Conservation (phyloP, 2,888 invertebrate genomes). For the Hecatera dysodea region DNA sequence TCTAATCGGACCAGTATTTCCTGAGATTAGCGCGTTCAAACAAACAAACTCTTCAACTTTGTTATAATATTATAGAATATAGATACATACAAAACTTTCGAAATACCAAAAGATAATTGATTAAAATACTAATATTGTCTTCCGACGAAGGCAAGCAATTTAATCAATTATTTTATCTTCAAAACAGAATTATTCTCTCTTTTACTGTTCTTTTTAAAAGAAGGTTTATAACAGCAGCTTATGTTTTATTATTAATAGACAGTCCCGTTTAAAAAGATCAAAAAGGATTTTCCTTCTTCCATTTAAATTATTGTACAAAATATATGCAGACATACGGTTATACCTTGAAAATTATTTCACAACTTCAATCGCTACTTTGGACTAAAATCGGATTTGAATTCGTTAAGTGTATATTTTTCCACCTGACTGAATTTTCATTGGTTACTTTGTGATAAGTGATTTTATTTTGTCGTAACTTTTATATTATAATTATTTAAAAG, state of each 20-base stretch:
- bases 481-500: not conserved
- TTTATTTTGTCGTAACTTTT: not conserved
- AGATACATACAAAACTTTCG: too few species aligned
- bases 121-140: too few species aligned
- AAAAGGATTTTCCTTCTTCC: not conserved
- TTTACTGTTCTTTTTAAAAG: too few species aligned
- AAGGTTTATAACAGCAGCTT: not conserved
- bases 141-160: constrained; percentile 8
- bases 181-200: not conserved
- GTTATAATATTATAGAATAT: too few species aligned
- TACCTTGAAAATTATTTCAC: constrained; percentile 12
- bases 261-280: constrained; percentile 1
- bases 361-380: constrained; percentile 8
- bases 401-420: constrained; percentile 1
- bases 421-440: constrained; percentile 1
- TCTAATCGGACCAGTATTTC: too few species aligned
- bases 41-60: too few species aligned
- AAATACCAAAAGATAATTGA: too few species aligned
- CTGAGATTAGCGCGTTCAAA: too few species aligned
- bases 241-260: not conserved
- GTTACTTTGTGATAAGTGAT: not conserved
- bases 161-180: not conserved
- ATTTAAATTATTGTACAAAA: not conserved
- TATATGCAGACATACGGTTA: constrained; percentile 5
- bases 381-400: constrained; percentile 6